Base-by-base conservation (phyloP, 92 coral and sea anemone genomes). In the Paragorgia papillata region DNA sequence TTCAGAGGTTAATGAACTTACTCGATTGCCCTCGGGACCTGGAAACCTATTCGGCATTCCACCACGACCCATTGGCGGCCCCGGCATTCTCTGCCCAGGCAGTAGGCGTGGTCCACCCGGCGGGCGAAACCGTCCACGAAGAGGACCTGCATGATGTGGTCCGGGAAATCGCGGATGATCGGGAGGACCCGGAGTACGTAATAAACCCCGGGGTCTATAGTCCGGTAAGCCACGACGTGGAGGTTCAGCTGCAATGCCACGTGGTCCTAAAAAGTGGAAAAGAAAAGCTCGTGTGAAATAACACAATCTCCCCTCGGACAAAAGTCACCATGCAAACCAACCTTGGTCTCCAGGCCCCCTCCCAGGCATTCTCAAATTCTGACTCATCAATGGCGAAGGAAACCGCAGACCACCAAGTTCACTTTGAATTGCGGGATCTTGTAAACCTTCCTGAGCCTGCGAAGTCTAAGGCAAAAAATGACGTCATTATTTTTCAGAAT, bases 1-100 rank as follows among this genome's bases (percentile, higher is more conserved):
- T 37, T 37, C 10, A 37, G 10, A 37, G 4, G 10, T 37, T 4
- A 37, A 37, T 43, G 0, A 1, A 62, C 94, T 82, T 87, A 94
- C 98, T 91, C 89, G 85, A 85, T 94, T 71, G n/a, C 22, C 62
- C 10, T 71, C 57, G 14, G 64, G 78, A 25, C 57, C 21, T 49
- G 62, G 78, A 71, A 53, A 71, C 39, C 78, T 57, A 35, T 71
- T 71, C n/a, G 64, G 62, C 78, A 71, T 51, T 32, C 81, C 87
- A 17, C 86, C 92, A 30, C 92, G 84, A 19, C 88, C 90, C 82
- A 80, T 65, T 15, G 84, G 90, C 29, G 85, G 87, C 87, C 86
- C 92, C 28, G 85, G 87, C 88, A 92, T 92, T 69, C 97, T 88
- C 39, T 85, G 91, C 44, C 78, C 78, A 5, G 90, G 98, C 94